These are phyloP conservation scores for Microplitis mediator DNA, from an alignment of 1,140 invertebrate genomes.

Conservation along the genomic window DNA sequence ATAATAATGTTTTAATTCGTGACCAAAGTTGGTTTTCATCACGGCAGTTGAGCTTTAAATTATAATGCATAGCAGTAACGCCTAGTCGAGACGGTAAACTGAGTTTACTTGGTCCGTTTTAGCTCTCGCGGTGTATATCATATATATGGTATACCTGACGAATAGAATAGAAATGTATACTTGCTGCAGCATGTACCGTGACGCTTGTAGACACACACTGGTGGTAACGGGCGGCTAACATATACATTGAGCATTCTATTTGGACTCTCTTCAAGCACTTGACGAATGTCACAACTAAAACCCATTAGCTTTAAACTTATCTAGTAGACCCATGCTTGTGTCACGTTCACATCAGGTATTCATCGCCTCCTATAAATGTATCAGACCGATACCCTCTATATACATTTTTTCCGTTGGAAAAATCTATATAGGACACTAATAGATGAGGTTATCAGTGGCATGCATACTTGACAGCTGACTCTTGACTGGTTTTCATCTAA, in stretches of 20 bases:
- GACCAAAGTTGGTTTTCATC: background rate
- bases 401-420: too few species aligned
- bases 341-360: slow-evolving; percentile 19
- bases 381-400: background rate
- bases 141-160: background rate
- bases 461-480: too few species aligned
- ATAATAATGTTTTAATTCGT: background rate
- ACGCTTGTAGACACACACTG: slow-evolving; percentile 26
- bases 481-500: too few species aligned
- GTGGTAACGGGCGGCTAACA: slow-evolving; percentile 14
- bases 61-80: slow-evolving; percentile 11
- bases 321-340: slow-evolving; percentile 23
- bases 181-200: slow-evolving; percentile 19
- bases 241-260: slow-evolving; percentile 14
- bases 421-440: too few species aligned
- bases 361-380: background rate
- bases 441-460: too few species aligned
- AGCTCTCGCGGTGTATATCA: background rate
- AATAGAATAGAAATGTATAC: background rate
- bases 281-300: slow-evolving; percentile 35
- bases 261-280: slow-evolving; percentile 12
- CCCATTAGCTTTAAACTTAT: slow-evolving; percentile 33
- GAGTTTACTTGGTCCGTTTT: background rate
- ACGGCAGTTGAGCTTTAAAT: slow-evolving; percentile 1
- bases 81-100: background rate